Evolutionary conservation across 2,888 invertebrate species (phyloP).

Genomic region (Cylloceria caligata): DNA sequence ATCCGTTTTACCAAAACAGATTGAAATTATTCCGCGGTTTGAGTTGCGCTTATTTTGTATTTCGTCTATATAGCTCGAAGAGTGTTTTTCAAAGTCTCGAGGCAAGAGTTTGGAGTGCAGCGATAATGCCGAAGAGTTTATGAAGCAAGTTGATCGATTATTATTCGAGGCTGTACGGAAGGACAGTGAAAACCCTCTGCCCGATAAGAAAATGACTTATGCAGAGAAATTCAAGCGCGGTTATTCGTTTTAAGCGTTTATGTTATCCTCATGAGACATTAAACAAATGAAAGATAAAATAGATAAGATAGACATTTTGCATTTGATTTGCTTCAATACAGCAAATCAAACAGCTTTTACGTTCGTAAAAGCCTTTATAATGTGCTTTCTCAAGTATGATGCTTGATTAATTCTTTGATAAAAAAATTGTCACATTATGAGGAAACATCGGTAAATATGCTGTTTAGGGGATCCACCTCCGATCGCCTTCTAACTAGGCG

Average conservation of each 20-base stretch:
- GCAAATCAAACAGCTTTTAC: too few species aligned
- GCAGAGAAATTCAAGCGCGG: slow-evolving; percentile 70
- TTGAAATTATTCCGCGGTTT: neutral
- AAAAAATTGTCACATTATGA: too few species aligned
- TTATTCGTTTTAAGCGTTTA: slow-evolving; percentile 52
- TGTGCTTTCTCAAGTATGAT: too few species aligned
- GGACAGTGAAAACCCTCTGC: slow-evolving; percentile 10
- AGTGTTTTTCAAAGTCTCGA: slow-evolving; percentile 69
- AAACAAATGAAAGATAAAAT: neutral
- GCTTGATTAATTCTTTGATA: too few species aligned
- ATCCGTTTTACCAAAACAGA: neutral
- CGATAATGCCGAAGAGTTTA: slow-evolving; percentile 69
- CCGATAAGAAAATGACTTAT: slow-evolving; percentile 69
- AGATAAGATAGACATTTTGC: neutral
- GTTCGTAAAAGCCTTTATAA: too few species aligned
- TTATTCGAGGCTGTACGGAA: slow-evolving; percentile 66
- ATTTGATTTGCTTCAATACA: neutral
- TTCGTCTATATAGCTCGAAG: slow-evolving; percentile 68
- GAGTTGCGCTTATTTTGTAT: neutral
- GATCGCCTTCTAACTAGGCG: too few species aligned
- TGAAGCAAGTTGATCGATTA: slow-evolving; percentile 73
- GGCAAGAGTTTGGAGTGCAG: slow-evolving; percentile 70
- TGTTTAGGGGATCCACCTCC: too few species aligned
- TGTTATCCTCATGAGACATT: neutral
- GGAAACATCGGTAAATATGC: too few species aligned